A percentile compares a stretch with the other conserved stretches of the same genome.
phyloP scores from a whole-genome alignment of 2,113 vertebrate genomes.

The Aspidoscelis tigris region DNA sequence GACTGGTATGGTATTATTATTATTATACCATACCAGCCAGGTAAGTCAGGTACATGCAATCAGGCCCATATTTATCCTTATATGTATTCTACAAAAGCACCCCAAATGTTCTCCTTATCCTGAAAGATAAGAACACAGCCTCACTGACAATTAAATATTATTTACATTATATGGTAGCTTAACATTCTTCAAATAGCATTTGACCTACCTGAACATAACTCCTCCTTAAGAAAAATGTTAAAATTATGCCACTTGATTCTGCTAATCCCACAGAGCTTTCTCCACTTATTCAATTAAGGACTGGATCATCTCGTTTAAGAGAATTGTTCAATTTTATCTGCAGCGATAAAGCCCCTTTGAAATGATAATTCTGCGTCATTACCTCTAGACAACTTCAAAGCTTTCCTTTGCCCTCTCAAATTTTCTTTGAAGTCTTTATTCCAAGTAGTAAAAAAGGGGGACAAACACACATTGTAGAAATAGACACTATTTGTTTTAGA shows the following conservation, averaged over 20 bases:
- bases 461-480: constrained; percentile 61
- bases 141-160: constrained; percentile 4
- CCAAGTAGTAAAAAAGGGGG: constrained; percentile 65
- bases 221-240: constrained; percentile 41
- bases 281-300: constrained; percentile 46
- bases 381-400: constrained; percentile 68
- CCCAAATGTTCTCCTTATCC: neutral
- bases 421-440: constrained; percentile 68
- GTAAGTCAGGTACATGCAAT: too few relatives aligned
- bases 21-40: too few relatives aligned
- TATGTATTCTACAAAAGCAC: neutral
- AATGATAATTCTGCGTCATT: constrained; percentile 71
- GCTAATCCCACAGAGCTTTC: constrained; percentile 38
- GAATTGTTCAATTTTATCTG: constrained; percentile 65
- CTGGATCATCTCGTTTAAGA: constrained; percentile 53
- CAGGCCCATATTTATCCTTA: neutral
- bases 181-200: constrained; percentile 25
- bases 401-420: constrained; percentile 58
- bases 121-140: neutral
- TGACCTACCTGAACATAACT: constrained; percentile 41
- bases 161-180: constrained; percentile 37
- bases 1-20: too few relatives aligned
- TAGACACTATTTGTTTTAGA: constrained; percentile 31
- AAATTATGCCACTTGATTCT: constrained; percentile 33
- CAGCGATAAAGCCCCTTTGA: constrained; percentile 65